These are phyloP conservation scores for Allacma fusca DNA, from an alignment of 2,888 invertebrate species.

Conservation along the genomic window DNA sequence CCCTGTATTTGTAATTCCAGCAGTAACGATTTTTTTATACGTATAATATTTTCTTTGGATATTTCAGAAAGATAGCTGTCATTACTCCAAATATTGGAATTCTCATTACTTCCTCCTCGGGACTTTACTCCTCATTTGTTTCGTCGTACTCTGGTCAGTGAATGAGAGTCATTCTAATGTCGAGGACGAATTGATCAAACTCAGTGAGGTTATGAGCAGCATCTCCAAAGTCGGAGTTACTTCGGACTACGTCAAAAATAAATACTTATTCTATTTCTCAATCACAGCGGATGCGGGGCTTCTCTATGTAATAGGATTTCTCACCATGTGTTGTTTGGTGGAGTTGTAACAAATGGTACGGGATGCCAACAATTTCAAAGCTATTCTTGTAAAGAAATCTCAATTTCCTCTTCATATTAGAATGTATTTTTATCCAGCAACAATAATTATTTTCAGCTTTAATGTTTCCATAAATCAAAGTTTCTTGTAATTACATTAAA, in stretches of 20 bases:
- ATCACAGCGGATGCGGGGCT: not conserved
- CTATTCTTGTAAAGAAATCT: no score
- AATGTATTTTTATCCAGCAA: no score
- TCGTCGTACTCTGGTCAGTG: not conserved
- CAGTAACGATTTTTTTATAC: no score
- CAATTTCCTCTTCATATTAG: no score
- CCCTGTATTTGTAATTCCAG: no score
- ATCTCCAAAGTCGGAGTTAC: not conserved
- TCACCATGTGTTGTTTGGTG: not conserved
- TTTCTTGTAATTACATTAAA: no score
- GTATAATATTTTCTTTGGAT: not conserved
- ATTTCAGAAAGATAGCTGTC: not conserved
- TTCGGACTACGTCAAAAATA: not conserved
- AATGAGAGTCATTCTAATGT: not conserved
- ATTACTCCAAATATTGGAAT: not conserved
- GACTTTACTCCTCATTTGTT: not conserved
- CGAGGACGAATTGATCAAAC: not conserved
- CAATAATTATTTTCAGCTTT: no score
- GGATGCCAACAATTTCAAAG: no score
- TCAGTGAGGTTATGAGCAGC: not conserved
- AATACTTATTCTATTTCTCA: not conserved
- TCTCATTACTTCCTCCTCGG: not conserved
- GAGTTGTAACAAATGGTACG: not conserved
- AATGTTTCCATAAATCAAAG: no score
- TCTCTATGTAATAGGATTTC: not conserved